These are phyloP conservation scores for Gastrophryne carolinensis DNA, from an alignment of 2,797 vertebrate genomes.

Conservation along the genomic window DNA sequence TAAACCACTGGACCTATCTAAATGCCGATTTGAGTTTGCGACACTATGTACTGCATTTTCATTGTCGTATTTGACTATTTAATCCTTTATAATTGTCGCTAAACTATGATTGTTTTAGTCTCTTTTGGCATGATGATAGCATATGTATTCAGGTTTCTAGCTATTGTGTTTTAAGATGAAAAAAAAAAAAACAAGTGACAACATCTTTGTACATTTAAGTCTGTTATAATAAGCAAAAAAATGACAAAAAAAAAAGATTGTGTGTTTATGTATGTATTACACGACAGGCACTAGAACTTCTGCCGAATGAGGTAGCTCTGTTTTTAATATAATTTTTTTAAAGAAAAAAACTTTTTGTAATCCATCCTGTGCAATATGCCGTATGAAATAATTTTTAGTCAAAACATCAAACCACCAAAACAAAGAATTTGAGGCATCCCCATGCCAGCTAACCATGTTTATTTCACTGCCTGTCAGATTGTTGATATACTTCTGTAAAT, in stretches of 20 bases:
- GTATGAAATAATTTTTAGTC: slow-evolving; percentile 92
- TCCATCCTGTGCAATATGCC: slow-evolving; percentile 99
- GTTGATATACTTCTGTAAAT: slow-evolving; percentile 99
- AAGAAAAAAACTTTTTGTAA: slow-evolving; percentile 77
- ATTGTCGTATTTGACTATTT: slow-evolving; percentile 99
- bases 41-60: slow-evolving; percentile 97
- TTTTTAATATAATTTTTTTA: slow-evolving; percentile 76
- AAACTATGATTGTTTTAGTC: slow-evolving; percentile 99
- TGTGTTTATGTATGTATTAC: slow-evolving; percentile 99
- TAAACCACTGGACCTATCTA: slow-evolving; percentile 95
- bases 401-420: slow-evolving; percentile 87
- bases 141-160: slow-evolving; percentile 99
- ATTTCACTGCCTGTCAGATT: slow-evolving; percentile 99
- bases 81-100: slow-evolving; percentile 99
- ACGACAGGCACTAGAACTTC: slow-evolving; percentile 97
- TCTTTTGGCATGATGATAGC: slow-evolving; percentile 99
- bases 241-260: slow-evolving; percentile 77
- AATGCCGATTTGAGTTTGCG: slow-evolving; percentile 98
- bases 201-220: slow-evolving; percentile 99
- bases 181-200: slow-evolving; percentile 89
- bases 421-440: slow-evolving; percentile 79
- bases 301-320: slow-evolving; percentile 92
- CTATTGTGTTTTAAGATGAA: slow-evolving; percentile 97
- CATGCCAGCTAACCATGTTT: slow-evolving; percentile 97
- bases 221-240: slow-evolving; percentile 95